Evolutionary conservation across 1,140 invertebrate species (phyloP), one percentile per base, ranked within the genome.

Genomic region (Caenorhabditis remanei): DNA sequence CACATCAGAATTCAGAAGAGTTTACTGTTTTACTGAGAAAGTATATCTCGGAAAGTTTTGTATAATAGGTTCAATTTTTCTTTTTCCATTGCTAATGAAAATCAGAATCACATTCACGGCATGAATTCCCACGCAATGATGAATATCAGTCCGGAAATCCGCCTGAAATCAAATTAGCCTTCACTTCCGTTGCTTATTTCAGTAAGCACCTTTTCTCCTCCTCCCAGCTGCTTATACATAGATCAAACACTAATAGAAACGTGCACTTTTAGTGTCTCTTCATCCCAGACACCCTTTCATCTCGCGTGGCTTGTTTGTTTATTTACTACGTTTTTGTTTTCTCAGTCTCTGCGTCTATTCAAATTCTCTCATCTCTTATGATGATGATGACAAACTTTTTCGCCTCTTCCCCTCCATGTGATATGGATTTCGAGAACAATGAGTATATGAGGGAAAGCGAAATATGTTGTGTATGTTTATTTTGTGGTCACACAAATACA

Each of bases 381-480:
- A 50, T 79, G 43, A 79, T 79, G 71, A 79, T 50, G 46, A 50
- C 43, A 48, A 48, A n/a, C 46, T 50, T 13, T n/a, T 43, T 32
- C 24, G 9, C n/a, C 71, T 32, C 24, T 46, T n/a, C 8, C 63
- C 19, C 71, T 50, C 19, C 71, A 50, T 79, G 71, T 79, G 71
- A 79, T 79, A 79, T 79, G 71, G 71, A 79, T 79, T 79, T 79
- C 21, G 71, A 79, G 46, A 79, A 79, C 71, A 79, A 79, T 79
- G 71, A 79, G 46, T 50, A 11, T 53, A 14, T 11, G 63, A 67
- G 32, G 11, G 16, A 40, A 21, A n/a, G n/a, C 11, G 14, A 43
- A 16, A 43, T 3, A 79, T 24, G 16, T 46, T 43, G 21, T 46
- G 43, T 67, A 41, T 71, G 65, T 79, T 79, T 79, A 79, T 53